Base-by-base conservation (phyloP, 2,797 vertebrate species). In the Gouania willdenowi region DNA sequence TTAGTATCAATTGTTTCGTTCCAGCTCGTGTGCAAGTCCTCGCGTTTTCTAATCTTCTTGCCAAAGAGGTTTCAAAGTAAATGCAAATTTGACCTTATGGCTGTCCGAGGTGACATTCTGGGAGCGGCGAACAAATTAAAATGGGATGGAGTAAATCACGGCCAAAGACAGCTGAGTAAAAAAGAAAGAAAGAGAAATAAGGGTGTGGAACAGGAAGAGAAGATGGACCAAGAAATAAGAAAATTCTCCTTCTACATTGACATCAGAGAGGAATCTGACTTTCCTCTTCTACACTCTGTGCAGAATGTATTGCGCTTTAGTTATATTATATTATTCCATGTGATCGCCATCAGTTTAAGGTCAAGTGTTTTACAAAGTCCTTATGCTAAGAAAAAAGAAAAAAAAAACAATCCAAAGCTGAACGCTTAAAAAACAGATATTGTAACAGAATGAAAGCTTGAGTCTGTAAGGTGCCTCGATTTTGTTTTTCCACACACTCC, bases 391-490 rank as follows among this genome's bases (percentile, higher is more conserved):
- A 67, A 5, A 5, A 5, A 72, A 69, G 73, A 62, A 67, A 5
- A 5, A 5, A 72, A 69, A 73, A 62, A 30, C 44, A 33, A 35
- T 59, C 59, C 31, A 31, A 43, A 36, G 52, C 42, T 34, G 57
- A 57, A 44, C 14, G 13, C 3, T 14, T 14, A 2, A 14, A 14
- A n/a, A n/a, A 51, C 5, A 42, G 24, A 60, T 8, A 49, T 42
- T 5, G 12, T 64, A 66, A 73, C 45, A 63, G 56, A 56, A 36
- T 66, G 41, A 62, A 71, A 65, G 31, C 30, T 8, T 56, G 46
- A 74, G 71, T 81, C 66, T 72, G 57, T 83, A 76, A 82, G 76
- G 81, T 86, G 84, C 81, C 80, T 74, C 58, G 59, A 27, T 67
- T 52, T 39, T 26, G 19, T 17, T 41, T 49, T 52, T 60, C 68